phyloP scores from a whole-genome alignment of 64 coral and sea anemone genomes.

The Montipora capricornis region DNA sequence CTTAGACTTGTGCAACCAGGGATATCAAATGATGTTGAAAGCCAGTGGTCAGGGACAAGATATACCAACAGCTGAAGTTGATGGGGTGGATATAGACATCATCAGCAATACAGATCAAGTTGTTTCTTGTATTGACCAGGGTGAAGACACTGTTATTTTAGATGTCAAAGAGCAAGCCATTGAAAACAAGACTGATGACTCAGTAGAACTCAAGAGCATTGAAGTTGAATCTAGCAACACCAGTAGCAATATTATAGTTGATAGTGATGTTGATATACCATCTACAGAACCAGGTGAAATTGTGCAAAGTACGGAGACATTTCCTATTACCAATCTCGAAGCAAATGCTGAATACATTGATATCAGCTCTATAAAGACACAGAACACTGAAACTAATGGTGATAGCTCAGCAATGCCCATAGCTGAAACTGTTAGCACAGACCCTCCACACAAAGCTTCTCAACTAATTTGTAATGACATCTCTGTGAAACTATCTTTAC shows the following conservation, averaged over 20 bases:
- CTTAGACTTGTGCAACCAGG: not conserved
- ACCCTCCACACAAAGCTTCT: slow-evolving; percentile 28
- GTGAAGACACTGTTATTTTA: slow-evolving; percentile 92
- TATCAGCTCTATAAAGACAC: not conserved
- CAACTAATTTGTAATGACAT: slow-evolving; percentile 65
- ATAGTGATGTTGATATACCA: not conserved
- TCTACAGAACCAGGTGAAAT: not conserved
- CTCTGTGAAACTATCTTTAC: slow-evolving; percentile 14
- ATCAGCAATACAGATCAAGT: slow-evolving; percentile 70
- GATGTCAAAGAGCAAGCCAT: slow-evolving; percentile 66
- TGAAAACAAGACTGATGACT: not conserved
- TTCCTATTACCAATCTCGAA: not conserved
- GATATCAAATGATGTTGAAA: not conserved
- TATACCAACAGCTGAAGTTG: slow-evolving; percentile 63
- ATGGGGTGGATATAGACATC: slow-evolving; percentile 88
- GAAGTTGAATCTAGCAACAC: not conserved
- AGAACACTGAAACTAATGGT: not conserved
- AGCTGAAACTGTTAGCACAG: not conserved
- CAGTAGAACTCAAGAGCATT: not conserved
- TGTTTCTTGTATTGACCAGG: slow-evolving; percentile 89
- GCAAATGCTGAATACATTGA: not conserved
- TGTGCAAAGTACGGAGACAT: not conserved
- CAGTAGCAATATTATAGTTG: not conserved
- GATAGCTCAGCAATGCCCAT: not conserved
- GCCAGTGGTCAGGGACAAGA: not conserved